Evolutionary conservation across 2,113 vertebrate genomes (phyloP).

Genomic region (Oreochromis tanganicae): DNA sequence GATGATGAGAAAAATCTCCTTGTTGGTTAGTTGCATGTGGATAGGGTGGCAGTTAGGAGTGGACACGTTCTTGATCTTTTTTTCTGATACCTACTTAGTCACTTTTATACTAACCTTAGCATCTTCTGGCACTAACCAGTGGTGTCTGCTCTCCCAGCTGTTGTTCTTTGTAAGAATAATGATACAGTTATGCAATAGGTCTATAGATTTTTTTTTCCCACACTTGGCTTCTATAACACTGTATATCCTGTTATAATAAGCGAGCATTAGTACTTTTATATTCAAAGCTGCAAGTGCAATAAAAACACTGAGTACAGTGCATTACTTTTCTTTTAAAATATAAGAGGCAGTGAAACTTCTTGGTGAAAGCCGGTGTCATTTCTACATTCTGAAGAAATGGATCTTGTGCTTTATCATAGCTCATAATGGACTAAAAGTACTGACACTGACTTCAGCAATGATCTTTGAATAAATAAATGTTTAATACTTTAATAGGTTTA

Average conservation of each 20-base stretch:
- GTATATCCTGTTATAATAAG: neutral
- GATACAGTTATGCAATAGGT: neutral
- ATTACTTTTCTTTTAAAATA: neutral
- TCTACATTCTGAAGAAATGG: neutral
- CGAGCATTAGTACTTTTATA: neutral
- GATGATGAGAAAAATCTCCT: accelerated
- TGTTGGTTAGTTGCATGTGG: neutral
- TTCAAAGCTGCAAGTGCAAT: neutral
- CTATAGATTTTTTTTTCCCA: neutral
- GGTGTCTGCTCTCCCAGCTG: neutral
- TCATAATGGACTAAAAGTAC: neutral
- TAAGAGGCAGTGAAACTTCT: neutral
- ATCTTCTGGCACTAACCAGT: neutral
- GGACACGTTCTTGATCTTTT: neutral
- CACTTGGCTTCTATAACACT: neutral
- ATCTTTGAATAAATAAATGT: neutral
- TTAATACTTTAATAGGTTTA: neutral
- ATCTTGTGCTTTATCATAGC: neutral
- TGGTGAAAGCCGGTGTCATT: neutral
- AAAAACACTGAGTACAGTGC: neutral
- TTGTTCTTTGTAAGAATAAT: neutral
- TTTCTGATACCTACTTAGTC: neutral
- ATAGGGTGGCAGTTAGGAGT: neutral
- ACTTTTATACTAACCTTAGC: neutral
- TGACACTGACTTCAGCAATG: neutral